These are phyloP conservation scores for Brachionus angularis DNA, from an alignment of 1,140 invertebrate species.

Conservation along the genomic window DNA sequence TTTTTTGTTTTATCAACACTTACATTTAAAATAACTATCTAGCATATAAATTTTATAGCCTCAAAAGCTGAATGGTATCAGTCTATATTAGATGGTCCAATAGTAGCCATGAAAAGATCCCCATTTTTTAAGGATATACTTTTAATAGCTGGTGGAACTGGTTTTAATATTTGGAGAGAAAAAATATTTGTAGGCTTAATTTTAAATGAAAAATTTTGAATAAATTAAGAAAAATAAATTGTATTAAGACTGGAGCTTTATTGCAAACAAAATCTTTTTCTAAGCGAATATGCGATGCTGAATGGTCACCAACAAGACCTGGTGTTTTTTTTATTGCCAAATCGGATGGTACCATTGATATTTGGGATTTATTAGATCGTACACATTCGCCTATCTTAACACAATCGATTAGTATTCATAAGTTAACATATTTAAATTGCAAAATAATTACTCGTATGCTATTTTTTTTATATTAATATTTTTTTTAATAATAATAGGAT, in stretches of 20 bases:
- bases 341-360: slow-evolving; percentile 58
- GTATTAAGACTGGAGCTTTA: slow-evolving; percentile 55
- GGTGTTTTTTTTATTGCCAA: slow-evolving; percentile 59
- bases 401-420: slow-evolving; percentile 54
- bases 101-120: slow-evolving; percentile 55
- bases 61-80: slow-evolving; percentile 57
- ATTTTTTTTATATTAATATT: neutral
- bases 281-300: slow-evolving; percentile 50
- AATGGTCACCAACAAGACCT: slow-evolving; percentile 58
- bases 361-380: slow-evolving; percentile 60
- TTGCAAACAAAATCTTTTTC: slow-evolving; percentile 49
- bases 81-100: slow-evolving; percentile 56
- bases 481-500: no score
- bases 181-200: slow-evolving; percentile 52
- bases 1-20: neutral
- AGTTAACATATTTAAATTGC: slow-evolving; percentile 53
- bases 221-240: no score
- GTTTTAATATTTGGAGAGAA: slow-evolving; percentile 58
- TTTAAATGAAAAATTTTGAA: neutral
- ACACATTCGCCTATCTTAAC: slow-evolving; percentile 58
- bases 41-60: slow-evolving; percentile 48
- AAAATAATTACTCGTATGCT: slow-evolving; percentile 52
- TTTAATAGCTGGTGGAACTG: slow-evolving; percentile 59
- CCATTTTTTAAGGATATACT: slow-evolving; percentile 60
- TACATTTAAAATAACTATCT: neutral